Evolutionary conservation across 1,140 invertebrate genomes (phyloP), one percentile per base, ranked within the genome.

Genomic region (Harlomillsia oculata): DNA sequence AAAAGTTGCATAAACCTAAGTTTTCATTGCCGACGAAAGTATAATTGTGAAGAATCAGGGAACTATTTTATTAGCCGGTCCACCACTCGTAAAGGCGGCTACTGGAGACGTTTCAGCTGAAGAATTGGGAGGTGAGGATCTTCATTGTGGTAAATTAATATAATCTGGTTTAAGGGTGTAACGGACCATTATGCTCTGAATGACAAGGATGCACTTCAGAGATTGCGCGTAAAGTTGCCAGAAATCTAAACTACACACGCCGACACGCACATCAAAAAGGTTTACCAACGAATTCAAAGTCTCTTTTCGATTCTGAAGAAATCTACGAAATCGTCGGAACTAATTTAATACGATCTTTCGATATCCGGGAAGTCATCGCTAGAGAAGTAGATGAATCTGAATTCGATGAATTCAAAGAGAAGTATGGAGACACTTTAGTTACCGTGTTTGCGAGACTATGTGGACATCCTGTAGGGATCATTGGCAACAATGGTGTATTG

Each of bases 401-500:
- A 66, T 99, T 99, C 74, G 84, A 92, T 62, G 97, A 99, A 75
- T 99, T 99, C 68, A 99, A 99, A 75, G 83, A 85, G 63, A 77
- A 83, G 23, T 99, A 91, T 70, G 96, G 95, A 2, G 87, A 95
- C 60, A 97, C 94, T 16, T 73, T 99, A 60, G 85, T 99, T 0
- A 98, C 95, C 62, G 96, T 94, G 18, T 97, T 97, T 77, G 87
- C 90, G 4, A 81, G 74, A 44, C 73, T 99, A 16, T 94, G 92
- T 75, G 96, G 96, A 1, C 87, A 93, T 70, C 85, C 85, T 0
- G 82, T 95, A 16, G 97, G 97, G 46, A 85, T 99, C 57, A 78
- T 99, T 46, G 96, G 87, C 20, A 99, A 99, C 72, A 99, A 99
- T 76, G 97, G 97, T 36, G 94, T 99, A 2, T 74, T 99, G 4